A percentile compares a stretch with the other conserved stretches of the same genome.
Evolutionary conservation across 2,797 vertebrate species (phyloP).

Genomic region (Gymnopithys bicolor): DNA sequence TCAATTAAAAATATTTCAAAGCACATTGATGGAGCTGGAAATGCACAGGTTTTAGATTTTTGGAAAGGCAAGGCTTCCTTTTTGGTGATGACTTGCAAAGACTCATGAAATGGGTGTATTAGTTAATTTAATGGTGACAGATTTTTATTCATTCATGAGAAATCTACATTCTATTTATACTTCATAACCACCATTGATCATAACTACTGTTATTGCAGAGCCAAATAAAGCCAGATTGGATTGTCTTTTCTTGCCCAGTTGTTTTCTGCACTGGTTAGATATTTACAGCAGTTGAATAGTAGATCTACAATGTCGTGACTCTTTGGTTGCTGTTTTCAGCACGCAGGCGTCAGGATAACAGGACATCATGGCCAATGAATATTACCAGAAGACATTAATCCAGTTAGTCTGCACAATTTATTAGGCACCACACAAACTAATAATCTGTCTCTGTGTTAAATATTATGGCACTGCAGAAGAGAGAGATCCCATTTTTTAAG

Average conservation of each 20-base stretch:
- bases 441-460: not conserved
- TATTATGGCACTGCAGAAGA: not conserved
- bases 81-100: constrained; percentile 3
- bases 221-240: not conserved
- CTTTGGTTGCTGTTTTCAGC: not conserved
- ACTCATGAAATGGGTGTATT: not conserved
- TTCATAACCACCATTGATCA: not conserved
- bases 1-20: constrained; percentile 58
- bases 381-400: not conserved
- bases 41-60: not conserved
- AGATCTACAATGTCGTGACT: not conserved
- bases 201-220: not conserved
- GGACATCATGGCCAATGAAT: not conserved
- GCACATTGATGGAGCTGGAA: constrained; percentile 16
- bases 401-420: constrained; percentile 1
- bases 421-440: not conserved
- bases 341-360: not conserved
- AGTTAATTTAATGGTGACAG: not conserved
- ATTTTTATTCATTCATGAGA: not conserved
- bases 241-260: not conserved
- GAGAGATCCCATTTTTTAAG: not conserved
- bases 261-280: not conserved
- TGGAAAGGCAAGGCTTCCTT: not conserved
- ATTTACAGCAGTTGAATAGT: not conserved
- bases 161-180: not conserved